phyloP scores from a whole-genome alignment of 2,113 vertebrate species.

The Morphnarchus princeps region DNA sequence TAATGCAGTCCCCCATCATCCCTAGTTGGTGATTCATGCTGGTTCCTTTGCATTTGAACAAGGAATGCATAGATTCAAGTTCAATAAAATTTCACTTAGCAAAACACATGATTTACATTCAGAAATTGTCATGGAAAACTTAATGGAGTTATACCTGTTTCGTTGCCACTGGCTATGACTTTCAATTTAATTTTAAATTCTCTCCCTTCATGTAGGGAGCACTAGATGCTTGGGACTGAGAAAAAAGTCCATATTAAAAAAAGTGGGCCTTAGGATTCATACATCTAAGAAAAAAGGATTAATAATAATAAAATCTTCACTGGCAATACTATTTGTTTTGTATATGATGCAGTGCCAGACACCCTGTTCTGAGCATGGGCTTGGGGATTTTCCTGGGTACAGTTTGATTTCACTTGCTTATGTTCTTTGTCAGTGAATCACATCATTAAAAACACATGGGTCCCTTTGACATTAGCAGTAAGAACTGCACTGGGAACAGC shows the following conservation, averaged over 20 bases:
- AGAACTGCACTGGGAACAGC: neutral
- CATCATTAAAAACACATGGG: accelerated
- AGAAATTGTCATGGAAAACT: neutral
- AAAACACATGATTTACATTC: neutral
- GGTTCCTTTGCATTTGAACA: neutral
- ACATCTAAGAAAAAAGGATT: neutral
- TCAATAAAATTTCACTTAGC: neutral
- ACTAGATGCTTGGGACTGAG: neutral
- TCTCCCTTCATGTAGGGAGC: neutral
- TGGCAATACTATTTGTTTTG: neutral
- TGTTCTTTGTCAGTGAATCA: neutral
- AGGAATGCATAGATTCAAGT: neutral
- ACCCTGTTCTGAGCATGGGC: neutral
- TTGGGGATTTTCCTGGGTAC: neutral
- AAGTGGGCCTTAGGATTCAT: neutral
- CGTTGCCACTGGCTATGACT: neutral
- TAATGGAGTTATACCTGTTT: neutral
- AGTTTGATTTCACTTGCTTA: neutral
- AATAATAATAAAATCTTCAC: accelerated
- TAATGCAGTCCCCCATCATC: neutral
- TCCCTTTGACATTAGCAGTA: neutral
- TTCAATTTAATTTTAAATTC: neutral
- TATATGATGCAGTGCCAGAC: neutral
- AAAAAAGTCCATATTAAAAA: neutral
- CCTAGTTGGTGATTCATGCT: neutral